Evolutionary conservation across 2,113 vertebrate genomes (phyloP).

Genomic region (Pterocles orientalis): DNA sequence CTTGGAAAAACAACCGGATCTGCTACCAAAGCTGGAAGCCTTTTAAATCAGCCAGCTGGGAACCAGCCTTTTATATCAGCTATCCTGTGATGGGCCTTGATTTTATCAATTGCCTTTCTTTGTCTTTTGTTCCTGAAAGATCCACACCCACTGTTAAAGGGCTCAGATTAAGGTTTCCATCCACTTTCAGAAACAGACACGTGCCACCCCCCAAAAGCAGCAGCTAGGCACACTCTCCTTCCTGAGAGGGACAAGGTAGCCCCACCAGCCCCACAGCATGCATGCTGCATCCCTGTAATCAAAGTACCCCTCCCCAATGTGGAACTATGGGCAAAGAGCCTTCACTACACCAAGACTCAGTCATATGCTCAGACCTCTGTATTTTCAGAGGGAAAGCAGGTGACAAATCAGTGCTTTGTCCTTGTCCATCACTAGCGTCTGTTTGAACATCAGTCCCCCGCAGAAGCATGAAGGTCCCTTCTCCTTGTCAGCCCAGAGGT

Average conservation of each 20-base stretch:
- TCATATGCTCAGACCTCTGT: not conserved
- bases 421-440: accelerated
- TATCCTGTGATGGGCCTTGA: not conserved
- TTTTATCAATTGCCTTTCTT: constrained; percentile 48
- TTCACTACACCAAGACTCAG: not conserved
- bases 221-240: not conserved
- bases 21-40: not conserved
- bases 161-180: not conserved
- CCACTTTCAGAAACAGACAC: not conserved
- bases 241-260: not conserved
- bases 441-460: not conserved
- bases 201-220: not conserved
- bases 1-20: constrained; percentile 30
- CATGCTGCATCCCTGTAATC: accelerated
- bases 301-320: not conserved
- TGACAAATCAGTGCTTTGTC: not conserved
- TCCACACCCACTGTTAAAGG: not conserved
- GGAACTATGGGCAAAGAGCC: not conserved
- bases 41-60: constrained; percentile 37
- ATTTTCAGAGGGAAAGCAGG: not conserved
- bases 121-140: constrained; percentile 25
- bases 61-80: constrained; percentile 6
- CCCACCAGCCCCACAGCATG: not conserved
- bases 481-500: not conserved
- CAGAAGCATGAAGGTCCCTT: not conserved